These are phyloP conservation scores for Chaenodraco wilsoni DNA, from an alignment of 2,797 vertebrate species.

Conservation along the genomic window DNA sequence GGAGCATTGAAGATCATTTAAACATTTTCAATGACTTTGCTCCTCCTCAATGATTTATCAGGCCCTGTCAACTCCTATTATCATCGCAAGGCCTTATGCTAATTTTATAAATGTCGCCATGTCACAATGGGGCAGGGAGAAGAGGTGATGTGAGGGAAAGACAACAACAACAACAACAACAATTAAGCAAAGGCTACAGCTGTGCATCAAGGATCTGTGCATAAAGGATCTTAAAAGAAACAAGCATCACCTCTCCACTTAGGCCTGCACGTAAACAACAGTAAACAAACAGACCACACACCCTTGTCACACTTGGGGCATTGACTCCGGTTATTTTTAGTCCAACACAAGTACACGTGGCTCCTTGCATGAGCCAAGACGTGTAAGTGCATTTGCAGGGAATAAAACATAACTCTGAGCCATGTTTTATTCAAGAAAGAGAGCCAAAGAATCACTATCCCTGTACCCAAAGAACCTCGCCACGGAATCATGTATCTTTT, in stretches of 20 bases:
- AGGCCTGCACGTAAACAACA: constrained; percentile 37
- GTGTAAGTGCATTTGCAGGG: constrained; percentile 69
- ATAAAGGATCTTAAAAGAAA: constrained; percentile 10
- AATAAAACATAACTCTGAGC: constrained; percentile 63
- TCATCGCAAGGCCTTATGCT: constrained; percentile 28
- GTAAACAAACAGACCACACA: constrained; percentile 53
- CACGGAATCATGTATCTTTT: constrained; percentile 37
- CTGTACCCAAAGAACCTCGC: constrained; percentile 31
- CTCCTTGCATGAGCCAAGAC: constrained; percentile 67
- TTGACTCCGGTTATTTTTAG: constrained; percentile 73
- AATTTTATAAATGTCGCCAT: constrained; percentile 45
- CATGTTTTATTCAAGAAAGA: constrained; percentile 78
- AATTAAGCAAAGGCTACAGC: constrained; percentile 24
- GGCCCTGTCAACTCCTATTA: constrained; percentile 51
- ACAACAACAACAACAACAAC: neutral
- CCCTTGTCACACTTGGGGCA: constrained; percentile 41
- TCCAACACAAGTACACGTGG: constrained; percentile 70
- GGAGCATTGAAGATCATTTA: neutral
- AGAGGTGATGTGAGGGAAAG: constrained; percentile 24
- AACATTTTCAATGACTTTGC: constrained; percentile 52
- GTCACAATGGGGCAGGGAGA: constrained; percentile 35
- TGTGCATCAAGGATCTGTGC: constrained; percentile 4
- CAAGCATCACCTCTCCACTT: constrained; percentile 1
- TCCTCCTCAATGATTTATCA: constrained; percentile 66
- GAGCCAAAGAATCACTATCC: constrained; percentile 54